A percentile compares a stretch with the other conserved stretches of the same genome.
These are phyloP conservation scores for Slavum lentiscoides DNA, from an alignment of 2,888 invertebrate genomes.

Conservation along the genomic window DNA sequence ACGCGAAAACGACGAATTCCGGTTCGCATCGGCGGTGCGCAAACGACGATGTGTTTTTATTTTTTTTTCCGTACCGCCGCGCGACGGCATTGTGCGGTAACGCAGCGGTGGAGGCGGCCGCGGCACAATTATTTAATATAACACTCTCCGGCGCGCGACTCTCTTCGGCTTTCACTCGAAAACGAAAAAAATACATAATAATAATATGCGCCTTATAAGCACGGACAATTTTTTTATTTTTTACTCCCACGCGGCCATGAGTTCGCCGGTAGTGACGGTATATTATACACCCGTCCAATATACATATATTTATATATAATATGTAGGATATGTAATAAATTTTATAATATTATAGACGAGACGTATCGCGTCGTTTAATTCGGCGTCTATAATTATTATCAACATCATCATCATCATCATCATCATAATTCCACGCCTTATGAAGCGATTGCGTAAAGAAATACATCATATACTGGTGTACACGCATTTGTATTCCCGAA, in stretches of 20 bases:
- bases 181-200: conserved; percentile 6
- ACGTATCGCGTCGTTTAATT: no score
- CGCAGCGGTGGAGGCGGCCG: background rate
- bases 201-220: background rate
- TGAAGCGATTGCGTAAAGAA: no score
- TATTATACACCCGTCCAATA: no score
- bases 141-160: background rate
- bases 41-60: conserved; percentile 3
- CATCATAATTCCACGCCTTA: no score
- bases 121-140: conserved; percentile 5
- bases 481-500: no score
- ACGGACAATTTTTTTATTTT: background rate
- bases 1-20: conserved; percentile 27
- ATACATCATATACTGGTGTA: no score
- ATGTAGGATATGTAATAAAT: no score
- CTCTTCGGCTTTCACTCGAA: conserved; percentile 32
- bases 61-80: background rate
- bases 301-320: no score
- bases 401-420: no score
- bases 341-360: no score
- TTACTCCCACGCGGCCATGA: background rate
- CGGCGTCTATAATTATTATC: no score
- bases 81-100: conserved; percentile 27
- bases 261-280: no score
- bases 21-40: background rate